Conservation (phyloP, 2,797 vertebrate species). For the Dryobates pubescens region DNA sequence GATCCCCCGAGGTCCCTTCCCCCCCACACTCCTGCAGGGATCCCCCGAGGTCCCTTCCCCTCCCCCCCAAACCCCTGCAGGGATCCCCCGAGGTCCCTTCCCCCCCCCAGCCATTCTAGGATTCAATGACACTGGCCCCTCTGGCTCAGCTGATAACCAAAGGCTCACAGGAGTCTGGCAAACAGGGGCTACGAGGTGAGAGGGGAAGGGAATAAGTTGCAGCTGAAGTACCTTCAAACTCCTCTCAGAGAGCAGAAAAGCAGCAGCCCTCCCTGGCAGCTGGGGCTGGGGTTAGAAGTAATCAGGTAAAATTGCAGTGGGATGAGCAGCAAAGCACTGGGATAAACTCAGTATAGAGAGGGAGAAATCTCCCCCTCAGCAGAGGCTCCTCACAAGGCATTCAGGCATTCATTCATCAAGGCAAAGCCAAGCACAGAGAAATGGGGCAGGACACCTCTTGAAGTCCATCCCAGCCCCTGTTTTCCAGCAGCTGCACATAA, state of each 20-base stretch:
- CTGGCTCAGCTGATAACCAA: neutral
- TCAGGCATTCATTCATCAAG: rapidly evolving
- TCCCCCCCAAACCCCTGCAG: too few relatives aligned
- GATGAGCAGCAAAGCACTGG: neutral
- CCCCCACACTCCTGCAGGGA: too few relatives aligned
- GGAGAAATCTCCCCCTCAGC: neutral
- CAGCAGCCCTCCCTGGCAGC: neutral
- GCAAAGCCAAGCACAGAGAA: neutral
- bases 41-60: too few relatives aligned
- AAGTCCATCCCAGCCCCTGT: neutral
- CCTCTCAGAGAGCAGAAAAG: neutral
- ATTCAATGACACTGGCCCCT: too few relatives aligned
- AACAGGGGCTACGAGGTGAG: neutral
- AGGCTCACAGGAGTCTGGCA: neutral
- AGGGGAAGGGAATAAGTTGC: neutral
- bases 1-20: too few relatives aligned
- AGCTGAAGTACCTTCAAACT: neutral
- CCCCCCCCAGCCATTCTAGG: too few relatives aligned
- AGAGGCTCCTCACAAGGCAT: neutral
- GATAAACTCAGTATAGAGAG: neutral
- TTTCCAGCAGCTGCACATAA: neutral
- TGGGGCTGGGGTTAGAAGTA: neutral
- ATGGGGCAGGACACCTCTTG: neutral
- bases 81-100: too few relatives aligned
- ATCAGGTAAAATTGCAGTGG: neutral